These are phyloP conservation scores for Ctenopoma multispine DNA, from an alignment of 2,797 vertebrate species.

Conservation along the genomic window DNA sequence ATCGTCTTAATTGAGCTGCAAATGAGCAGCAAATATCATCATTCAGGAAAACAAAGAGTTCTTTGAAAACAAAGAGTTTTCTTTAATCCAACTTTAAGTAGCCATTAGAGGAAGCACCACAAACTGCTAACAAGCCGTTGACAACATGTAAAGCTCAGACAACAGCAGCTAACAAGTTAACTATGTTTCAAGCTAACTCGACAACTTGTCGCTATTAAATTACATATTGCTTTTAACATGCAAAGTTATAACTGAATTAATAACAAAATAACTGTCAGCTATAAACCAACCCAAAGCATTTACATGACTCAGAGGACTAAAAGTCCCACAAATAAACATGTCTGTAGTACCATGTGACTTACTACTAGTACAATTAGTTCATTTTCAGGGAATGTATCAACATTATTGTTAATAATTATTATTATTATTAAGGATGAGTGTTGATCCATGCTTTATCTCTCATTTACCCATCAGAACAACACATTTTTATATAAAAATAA, in stretches of 20 bases:
- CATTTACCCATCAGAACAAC: no score
- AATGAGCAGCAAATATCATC: no score
- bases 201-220: not conserved
- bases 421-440: fast-evolving
- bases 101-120: not conserved
- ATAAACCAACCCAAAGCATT: not conserved
- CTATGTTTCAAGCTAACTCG: not conserved
- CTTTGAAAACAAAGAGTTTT: no score
- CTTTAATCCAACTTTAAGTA: not conserved
- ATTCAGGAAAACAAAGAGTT: not conserved
- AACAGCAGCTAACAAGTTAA: not conserved
- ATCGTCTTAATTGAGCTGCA: not conserved
- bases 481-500: no score
- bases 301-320: no score
- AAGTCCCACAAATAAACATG: no score
- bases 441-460: not conserved
- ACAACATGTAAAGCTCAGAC: no score
- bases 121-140: not conserved
- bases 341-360: no score
- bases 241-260: not conserved
- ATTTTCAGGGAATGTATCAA: not conserved
- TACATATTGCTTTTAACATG: not conserved
- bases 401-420: fast-evolving
- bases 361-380: no score
- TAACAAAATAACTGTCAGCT: not conserved